Conservation (phyloP, 2,113 vertebrate genomes). For the Paralichthys olivaceus region DNA sequence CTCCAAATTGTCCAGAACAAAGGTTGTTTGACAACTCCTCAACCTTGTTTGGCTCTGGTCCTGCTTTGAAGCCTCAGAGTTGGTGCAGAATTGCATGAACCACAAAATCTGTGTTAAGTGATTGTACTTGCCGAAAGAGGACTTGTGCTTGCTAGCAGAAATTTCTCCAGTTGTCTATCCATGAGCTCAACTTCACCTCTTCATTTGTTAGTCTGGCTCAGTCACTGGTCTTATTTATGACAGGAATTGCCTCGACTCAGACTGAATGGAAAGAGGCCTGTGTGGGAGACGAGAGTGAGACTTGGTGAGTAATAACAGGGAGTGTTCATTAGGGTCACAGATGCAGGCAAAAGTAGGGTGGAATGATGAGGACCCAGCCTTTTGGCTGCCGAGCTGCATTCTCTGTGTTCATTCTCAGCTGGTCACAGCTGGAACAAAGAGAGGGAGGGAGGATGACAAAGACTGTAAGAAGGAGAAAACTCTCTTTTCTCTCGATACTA, state of each 20-base stretch:
- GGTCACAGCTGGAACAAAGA: constrained; percentile 19
- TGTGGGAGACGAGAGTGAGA: constrained; percentile 34
- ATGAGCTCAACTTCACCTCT: constrained; percentile 33
- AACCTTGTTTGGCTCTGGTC: constrained; percentile 19
- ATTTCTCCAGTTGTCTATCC: constrained; percentile 19
- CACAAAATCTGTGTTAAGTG: constrained; percentile 19
- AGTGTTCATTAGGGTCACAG: constrained; percentile 33
- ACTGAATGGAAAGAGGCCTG: constrained; percentile 52
- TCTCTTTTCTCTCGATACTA: background rate
- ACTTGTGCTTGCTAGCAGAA: background rate
- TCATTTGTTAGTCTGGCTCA: constrained; percentile 32
- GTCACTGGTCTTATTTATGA: constrained; percentile 37
- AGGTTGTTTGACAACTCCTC: constrained; percentile 42
- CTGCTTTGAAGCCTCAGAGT: constrained; percentile 6
- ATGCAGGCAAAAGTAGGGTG: constrained; percentile 23
- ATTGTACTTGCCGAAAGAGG: constrained; percentile 20
- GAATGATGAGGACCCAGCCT: constrained; percentile 24
- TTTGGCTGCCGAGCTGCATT: constrained; percentile 43
- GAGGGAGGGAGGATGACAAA: background rate
- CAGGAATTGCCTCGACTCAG: constrained; percentile 41
- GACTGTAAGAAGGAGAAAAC: background rate
- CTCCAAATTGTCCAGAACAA: constrained; percentile 47
- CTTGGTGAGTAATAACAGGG: constrained; percentile 38
- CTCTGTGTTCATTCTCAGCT: constrained; percentile 27
- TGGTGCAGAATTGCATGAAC: background rate